Percentiles rank a stretch among this genome's conserved stretches.
Conservation (phyloP, 2,888 invertebrate species). For the Chorisops tibialis region DNA sequence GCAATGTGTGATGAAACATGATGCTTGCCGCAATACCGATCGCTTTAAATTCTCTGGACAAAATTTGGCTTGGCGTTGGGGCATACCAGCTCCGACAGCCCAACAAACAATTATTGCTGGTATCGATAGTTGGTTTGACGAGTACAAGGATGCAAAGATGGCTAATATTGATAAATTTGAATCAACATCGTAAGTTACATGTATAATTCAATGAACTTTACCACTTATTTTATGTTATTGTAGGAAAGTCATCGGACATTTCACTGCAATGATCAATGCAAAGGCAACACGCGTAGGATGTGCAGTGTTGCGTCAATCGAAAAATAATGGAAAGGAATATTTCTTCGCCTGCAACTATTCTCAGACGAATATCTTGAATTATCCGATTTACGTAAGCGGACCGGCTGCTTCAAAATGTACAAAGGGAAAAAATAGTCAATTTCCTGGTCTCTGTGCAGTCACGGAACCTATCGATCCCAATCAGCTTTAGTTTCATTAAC, state of each 20-base stretch:
- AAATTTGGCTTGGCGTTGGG: constrained; percentile 22
- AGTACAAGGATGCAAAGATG: constrained; percentile 5
- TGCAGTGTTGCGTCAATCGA: background rate
- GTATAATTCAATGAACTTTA: background rate
- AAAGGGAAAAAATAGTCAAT: constrained; percentile 4
- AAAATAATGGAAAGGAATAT: constrained; percentile 1
- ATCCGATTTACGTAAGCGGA: constrained; percentile 1
- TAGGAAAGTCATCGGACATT: constrained; percentile 11
- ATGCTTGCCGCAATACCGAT: constrained; percentile 22
- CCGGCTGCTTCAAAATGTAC: constrained; percentile 3
- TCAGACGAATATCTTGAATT: constrained; percentile 15
- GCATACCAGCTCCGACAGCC: background rate
- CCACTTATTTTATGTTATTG: background rate
- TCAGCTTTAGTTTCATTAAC: too few species aligned
- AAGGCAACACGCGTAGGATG: constrained; percentile 3
- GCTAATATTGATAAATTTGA: background rate
- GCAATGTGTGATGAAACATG: constrained; percentile 26
- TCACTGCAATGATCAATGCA: constrained; percentile 12
- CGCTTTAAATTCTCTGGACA: constrained; percentile 22
- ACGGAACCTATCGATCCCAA: constrained; percentile 1
- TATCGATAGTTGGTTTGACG: constrained; percentile 14
- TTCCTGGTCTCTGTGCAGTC: constrained; percentile 2
- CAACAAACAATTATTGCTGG: background rate
- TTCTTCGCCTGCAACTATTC: constrained; percentile 15
- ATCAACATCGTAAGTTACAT: constrained; percentile 5